Conservation (phyloP, 2,888 invertebrate species). For the Dichetophora obliterata region DNA sequence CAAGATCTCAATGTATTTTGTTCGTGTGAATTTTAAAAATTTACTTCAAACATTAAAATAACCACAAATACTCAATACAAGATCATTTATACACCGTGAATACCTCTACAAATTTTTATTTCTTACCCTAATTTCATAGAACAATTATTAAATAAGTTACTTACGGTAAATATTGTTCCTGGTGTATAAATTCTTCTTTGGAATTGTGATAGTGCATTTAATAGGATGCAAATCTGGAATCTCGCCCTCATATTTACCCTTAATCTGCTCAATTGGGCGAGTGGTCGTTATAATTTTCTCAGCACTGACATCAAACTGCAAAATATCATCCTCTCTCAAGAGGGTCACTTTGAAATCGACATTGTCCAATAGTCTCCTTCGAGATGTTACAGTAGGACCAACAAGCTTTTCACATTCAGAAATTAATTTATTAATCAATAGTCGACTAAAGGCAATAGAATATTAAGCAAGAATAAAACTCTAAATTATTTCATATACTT, state of each 20-base stretch:
- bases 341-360: conserved; percentile 73
- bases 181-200: conserved; percentile 75
- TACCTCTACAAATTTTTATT: no score
- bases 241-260: conserved; percentile 71
- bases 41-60: no score
- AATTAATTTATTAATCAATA: conserved; percentile 76
- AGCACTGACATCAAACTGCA: conserved; percentile 77
- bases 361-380: conserved; percentile 75
- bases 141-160: conserved; percentile 61
- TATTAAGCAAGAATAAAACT: conserved; percentile 15
- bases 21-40: no score
- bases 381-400: conserved; percentile 72
- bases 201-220: conserved; percentile 74
- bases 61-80: no score
- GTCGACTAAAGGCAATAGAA: conserved; percentile 70
- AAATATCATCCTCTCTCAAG: conserved; percentile 74
- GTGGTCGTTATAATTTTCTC: conserved; percentile 78
- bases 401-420: conserved; percentile 78
- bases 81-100: no score
- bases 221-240: conserved; percentile 84
- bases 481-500: conserved; percentile 72
- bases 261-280: conserved; percentile 73
- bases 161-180: conserved; percentile 79
- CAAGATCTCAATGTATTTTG: no score
- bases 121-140: no score